Evolutionary conservation across 1,140 invertebrate genomes (phyloP), one percentile per base, ranked within the genome.

Genomic region (Musca vetustissima): DNA sequence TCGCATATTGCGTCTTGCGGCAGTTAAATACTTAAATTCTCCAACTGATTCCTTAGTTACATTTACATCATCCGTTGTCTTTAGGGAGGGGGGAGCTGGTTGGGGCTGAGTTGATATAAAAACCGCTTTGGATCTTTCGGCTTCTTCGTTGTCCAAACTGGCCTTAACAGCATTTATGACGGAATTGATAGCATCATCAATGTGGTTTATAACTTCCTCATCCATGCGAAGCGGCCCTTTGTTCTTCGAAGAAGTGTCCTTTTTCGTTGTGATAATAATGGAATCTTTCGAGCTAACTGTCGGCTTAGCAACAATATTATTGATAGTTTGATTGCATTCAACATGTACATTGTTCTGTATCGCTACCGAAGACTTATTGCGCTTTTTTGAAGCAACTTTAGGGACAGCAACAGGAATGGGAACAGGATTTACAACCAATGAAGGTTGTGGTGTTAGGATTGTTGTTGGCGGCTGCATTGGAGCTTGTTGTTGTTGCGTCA

Each of bases 131-230:
- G 28, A 32, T 49, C 36, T 64, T 32, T 59, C 7, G 19, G 25
- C 47, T 64, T 69, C 67, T 64, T 69, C 67, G 25, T 24, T 69
- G 3, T 48, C 28, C 25, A 77, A 47, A 59, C 76, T 75, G 3
- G 77, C 77, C 36, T 79, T 76, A 4, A 78, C 78, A 6, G 78
- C 78, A 70, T 80, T 57, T 1, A 80, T 78, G 0, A 80, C 78
- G 1, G 78, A 80, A 15, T 80, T 80, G 48, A 80, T 80, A 64
- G 78, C 78, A 72, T 80, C 78, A 28, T 80, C 78, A 19, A 80
- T 80, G 25, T 80, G 78, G 59, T 80, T 80, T 47, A 80, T 80
- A 17, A 80, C 78, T 64, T 76, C 78, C 52, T 78, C 76, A 32
- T 80, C 78, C 78, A 80, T 80, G 4, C 75, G 75, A 0, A 72